Evolutionary conservation across 2,888 invertebrate species (phyloP).

Genomic region (Eurytoma adleriae): DNA sequence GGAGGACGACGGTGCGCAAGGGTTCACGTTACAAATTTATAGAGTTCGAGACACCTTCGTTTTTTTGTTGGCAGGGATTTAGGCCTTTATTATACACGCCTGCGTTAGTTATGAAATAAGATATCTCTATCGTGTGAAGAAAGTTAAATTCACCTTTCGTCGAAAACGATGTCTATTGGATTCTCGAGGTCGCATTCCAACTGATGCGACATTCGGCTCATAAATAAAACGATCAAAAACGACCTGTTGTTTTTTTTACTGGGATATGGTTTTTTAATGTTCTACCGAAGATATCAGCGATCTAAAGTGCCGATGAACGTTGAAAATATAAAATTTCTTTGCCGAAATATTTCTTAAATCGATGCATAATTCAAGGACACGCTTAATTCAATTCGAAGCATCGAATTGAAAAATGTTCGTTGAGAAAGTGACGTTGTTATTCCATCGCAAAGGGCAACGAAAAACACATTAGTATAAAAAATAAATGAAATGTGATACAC

Average conservation of each 20-base stretch:
- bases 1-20: background rate
- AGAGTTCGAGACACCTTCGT: constrained; percentile 14
- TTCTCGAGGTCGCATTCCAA: too few relatives aligned
- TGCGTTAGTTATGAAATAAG: background rate
- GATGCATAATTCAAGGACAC: too few relatives aligned
- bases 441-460: constrained; percentile 3
- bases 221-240: too few relatives aligned
- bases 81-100: background rate
- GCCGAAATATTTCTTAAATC: too few relatives aligned
- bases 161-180: too few relatives aligned
- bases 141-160: background rate
- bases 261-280: too few relatives aligned
- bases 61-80: background rate
- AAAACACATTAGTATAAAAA: constrained; percentile 49
- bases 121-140: constrained; percentile 3
- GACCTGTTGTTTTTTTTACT: too few relatives aligned
- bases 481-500: constrained; percentile 40
- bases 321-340: too few relatives aligned
- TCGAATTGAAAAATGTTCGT: background rate
- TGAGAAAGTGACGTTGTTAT: constrained; percentile 16
- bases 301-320: too few relatives aligned
- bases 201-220: too few relatives aligned
- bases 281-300: too few relatives aligned
- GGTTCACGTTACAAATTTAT: constrained; percentile 9
- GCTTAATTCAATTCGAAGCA: too few relatives aligned